Evolutionary conservation across 2,888 invertebrate species (phyloP), one percentile per base, ranked within the genome.

Genomic region (Andrena camellia): DNA sequence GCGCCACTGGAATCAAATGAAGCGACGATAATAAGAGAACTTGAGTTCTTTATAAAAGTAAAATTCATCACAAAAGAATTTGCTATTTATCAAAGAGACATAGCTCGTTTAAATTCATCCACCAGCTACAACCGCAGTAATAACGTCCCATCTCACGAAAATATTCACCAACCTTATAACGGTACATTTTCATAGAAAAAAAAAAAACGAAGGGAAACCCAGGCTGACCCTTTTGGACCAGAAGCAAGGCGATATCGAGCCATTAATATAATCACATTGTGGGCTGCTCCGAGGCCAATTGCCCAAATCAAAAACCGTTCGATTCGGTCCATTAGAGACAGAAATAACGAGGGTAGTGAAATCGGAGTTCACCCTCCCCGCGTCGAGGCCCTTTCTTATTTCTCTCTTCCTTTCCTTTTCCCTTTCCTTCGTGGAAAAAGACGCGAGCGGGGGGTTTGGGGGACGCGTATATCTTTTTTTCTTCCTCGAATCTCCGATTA

Each of bases 301-400:
- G 23, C 10, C 57, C 57, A 26, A 57, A 57, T 20, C 57, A 23
- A 57, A 57, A 57, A 23, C 23, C 57, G 10, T 26, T 57, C 23
- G 23, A 57, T 23, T 57, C 23, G 42, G 42, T 33, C 63, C 63
- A 63, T 42, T 63, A 63, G 63, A 17, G 6, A 4, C 23, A 26
- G 23, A 42, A 63, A 63, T 42, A 33, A 62, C 31, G 60, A n/a
- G 60, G 60, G 60, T 60, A n/a, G n/a, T 42, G 42, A 42, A 42
- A 42, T 60, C 60, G 23, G 20, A 23, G 54, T 57, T 57, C 60
- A 20, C 62, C 33, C 62, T 62, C 52, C 20, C 62, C 0, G 29
- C 31, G 33, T 7, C 60, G 31, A 31, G 31, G 13, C 10, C 54
- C 8, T 23, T 57, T 57, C 23, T 57, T 23, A 4, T 20, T 57